Evolutionary conservation across 2,797 vertebrate species (phyloP).

Genomic region (Lycodopsis pacificus): DNA sequence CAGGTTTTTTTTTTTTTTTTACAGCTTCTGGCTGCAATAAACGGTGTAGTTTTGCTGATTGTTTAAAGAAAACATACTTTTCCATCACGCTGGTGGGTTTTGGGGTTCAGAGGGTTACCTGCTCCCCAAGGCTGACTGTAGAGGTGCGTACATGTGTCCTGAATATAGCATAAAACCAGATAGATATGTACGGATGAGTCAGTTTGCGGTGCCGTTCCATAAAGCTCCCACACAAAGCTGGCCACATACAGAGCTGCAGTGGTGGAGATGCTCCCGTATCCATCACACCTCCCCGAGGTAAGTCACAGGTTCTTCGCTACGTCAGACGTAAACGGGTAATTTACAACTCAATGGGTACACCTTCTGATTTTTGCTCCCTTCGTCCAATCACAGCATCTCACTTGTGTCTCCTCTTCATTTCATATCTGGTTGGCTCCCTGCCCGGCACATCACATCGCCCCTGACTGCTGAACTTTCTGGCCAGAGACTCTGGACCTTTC

Average conservation of each 20-base stretch:
- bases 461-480: constrained; percentile 65
- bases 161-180: constrained; percentile 9
- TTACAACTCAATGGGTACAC: constrained; percentile 50
- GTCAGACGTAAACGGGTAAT: constrained; percentile 56
- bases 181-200: constrained; percentile 40
- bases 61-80: no score
- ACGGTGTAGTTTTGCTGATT: no score
- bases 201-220: constrained; percentile 32
- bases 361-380: constrained; percentile 46
- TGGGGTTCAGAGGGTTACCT: neutral
- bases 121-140: neutral
- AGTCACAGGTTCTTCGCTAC: constrained; percentile 40
- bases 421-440: constrained; percentile 52
- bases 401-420: constrained; percentile 61
- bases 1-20: no score
- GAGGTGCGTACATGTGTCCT: constrained; percentile 6
- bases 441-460: constrained; percentile 42
- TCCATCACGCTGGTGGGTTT: no score
- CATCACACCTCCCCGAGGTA: constrained; percentile 47
- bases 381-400: constrained; percentile 54
- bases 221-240: constrained; percentile 53
- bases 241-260: constrained; percentile 34
- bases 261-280: constrained; percentile 32
- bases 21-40: no score
- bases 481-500: constrained; percentile 59